Base-by-base conservation (phyloP, 2,797 vertebrate species). In the Manis crassicaudata region DNA sequence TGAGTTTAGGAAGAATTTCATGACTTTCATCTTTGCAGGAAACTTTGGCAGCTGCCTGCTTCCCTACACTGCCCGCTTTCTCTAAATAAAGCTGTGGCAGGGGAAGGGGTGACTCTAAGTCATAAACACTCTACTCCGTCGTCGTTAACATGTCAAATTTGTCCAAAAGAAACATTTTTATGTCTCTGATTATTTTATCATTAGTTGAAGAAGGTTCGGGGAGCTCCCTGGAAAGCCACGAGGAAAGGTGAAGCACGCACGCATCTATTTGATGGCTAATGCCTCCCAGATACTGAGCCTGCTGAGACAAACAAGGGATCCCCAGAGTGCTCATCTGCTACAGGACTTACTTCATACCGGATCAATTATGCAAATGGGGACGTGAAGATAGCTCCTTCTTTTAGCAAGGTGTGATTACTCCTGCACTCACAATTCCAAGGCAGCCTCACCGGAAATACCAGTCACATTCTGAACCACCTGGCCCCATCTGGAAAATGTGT, bases 311-410 rank as follows among this genome's bases (percentile, higher is more conserved):
- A 98, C 98, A 98, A 97, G 98, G 97, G 97, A 97, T 98, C 98
- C 98, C 98, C 97, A 98, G 98, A 98, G 98, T 96, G 97, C 97
- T 98, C 98, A 97, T 98, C 98, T 98, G 98, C 98, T 98, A 96
- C 93, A 94, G 97, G 97, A 98, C 98, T 98, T 97, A 97, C 97
- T 98, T 98, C 98, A 98, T 98, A 98, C 98, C 97, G 98, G 98
- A 98, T 98, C 98, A 98, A 98, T 98, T 98, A 98, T 98, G 98
- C 98, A 99, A 98, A 98, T 97, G 95, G 97, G 97, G 98, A 97
- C 95, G 97, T 97, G 98, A 98, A 98, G 98, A 98, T 98, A 98
- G 97, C 97, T 98, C 97, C 97, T 95, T 98, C 97, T 98, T 98
- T 98, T 98, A 98, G 96, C 90, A 97, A 98, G 97, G 96, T 98